Conservation (phyloP, 2,113 vertebrate genomes). For the Rhinopithecus roxellana region DNA sequence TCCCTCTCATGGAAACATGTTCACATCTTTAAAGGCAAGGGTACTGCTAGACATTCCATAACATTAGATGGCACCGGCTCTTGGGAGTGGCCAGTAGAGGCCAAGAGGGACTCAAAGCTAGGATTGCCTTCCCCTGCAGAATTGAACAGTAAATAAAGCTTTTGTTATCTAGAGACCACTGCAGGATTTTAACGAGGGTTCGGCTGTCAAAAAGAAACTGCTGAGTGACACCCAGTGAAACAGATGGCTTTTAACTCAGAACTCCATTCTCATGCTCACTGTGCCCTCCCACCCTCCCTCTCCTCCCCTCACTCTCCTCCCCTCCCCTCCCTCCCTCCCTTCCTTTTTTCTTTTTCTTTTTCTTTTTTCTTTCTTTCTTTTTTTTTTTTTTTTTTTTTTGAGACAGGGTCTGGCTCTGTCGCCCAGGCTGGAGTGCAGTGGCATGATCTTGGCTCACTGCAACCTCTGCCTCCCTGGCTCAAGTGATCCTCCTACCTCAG, state of each 20-base stretch:
- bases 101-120: background rate
- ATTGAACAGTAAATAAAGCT: background rate
- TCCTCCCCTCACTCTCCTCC: no score
- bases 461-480: background rate
- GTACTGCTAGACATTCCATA: background rate
- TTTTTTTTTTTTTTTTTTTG: no score
- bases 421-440: no score
- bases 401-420: no score
- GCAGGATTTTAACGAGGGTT: background rate
- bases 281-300: background rate
- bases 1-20: background rate
- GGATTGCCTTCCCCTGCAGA: background rate
- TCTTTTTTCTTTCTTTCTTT: no score
- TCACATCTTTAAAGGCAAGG: background rate
- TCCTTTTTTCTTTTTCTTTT: no score
- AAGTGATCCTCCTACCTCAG: background rate
- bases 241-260: background rate
- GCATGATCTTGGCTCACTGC: no score
- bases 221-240: background rate
- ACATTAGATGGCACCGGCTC: background rate
- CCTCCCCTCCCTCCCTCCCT: no score
- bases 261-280: background rate
- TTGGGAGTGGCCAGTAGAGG: background rate
- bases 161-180: background rate
- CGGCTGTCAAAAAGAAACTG: background rate